A percentile compares a stretch with the other conserved stretches of the same genome.
These are phyloP conservation scores for Drosophila neotestacea DNA, from an alignment of 2,888 invertebrate species.

Conservation along the genomic window DNA sequence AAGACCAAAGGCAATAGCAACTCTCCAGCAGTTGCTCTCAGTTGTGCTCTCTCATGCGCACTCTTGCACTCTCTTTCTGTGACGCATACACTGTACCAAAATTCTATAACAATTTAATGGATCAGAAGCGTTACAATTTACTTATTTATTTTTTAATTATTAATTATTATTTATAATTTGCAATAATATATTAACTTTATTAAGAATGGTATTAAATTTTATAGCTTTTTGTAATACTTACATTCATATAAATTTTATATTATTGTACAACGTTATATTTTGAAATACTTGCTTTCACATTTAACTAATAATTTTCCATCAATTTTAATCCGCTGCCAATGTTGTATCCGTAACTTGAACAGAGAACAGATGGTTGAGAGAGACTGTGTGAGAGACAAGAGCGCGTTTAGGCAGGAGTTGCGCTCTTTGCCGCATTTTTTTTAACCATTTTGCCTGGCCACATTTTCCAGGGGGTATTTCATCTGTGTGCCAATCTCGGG, in stretches of 20 bases:
- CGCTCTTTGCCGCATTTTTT: slow-evolving; percentile 73
- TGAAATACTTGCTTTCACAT: not conserved
- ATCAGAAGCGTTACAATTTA: slow-evolving; percentile 6
- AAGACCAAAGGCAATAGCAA: slow-evolving; percentile 28
- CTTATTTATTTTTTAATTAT: too few species aligned
- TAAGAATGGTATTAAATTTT: not conserved
- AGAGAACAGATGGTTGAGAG: slow-evolving; percentile 16
- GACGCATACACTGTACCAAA: slow-evolving; percentile 37
- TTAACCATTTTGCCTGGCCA: slow-evolving; percentile 54
- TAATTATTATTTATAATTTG: too few species aligned
- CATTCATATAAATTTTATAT: not conserved
- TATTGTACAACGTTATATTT: too few species aligned
- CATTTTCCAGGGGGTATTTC: slow-evolving; percentile 71
- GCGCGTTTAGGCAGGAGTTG: slow-evolving; percentile 43
- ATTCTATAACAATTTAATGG: not conserved
- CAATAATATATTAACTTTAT: not conserved
- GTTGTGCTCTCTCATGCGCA: slow-evolving; percentile 32
- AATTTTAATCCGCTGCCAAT: slow-evolving; percentile 30
- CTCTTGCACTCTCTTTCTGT: slow-evolving; percentile 17
- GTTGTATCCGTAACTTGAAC: slow-evolving; percentile 54
- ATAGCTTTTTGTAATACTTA: not conserved
- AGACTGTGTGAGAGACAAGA: slow-evolving; percentile 39
- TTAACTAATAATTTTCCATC: not conserved
- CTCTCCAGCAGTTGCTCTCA: slow-evolving; percentile 36
- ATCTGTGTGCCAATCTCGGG: slow-evolving; percentile 58